A percentile compares a stretch with the other conserved stretches of the same genome.
Evolutionary conservation across 2,888 invertebrate genomes (phyloP).

Genomic region (Chelonus formosanus): DNA sequence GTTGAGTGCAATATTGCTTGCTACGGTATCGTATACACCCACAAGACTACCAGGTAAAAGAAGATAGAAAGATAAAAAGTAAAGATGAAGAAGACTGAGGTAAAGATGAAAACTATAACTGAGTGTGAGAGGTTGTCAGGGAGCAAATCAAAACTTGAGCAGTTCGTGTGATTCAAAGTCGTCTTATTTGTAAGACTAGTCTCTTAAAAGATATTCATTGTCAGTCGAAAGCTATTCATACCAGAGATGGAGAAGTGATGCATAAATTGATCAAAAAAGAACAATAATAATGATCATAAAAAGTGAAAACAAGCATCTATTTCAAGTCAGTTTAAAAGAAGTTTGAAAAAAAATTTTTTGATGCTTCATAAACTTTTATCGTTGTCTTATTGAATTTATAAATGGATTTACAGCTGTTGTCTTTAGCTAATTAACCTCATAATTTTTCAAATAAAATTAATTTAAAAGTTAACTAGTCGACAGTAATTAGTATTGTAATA

Average conservation of each 20-base stretch:
- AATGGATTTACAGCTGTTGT: no score
- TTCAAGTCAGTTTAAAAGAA: neutral
- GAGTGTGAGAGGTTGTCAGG: constrained; percentile 10
- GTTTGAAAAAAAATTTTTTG: no score
- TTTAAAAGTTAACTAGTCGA: no score
- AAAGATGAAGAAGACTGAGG: constrained; percentile 1
- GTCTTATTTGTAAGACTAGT: neutral
- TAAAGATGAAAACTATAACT: neutral
- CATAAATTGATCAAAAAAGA: no score
- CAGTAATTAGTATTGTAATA: no score
- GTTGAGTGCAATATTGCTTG: constrained; percentile 31
- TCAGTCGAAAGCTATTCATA: constrained; percentile 5
- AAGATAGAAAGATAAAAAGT: neutral
- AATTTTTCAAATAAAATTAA: no score
- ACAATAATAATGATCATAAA: no score
- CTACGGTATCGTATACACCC: constrained; percentile 9
- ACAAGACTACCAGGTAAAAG: neutral
- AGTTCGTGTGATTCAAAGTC: constrained; percentile 2
- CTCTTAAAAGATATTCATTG: constrained; percentile 19
- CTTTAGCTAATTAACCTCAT: no score
- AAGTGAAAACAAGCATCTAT: neutral
- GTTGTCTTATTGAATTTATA: no score
- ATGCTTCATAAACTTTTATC: no score
- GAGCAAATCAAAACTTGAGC: constrained; percentile 17
- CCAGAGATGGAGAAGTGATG: neutral